Percentiles rank a stretch among this genome's conserved stretches.
Evolutionary conservation across 2,888 invertebrate genomes (phyloP).

Genomic region (Philaethria dido): DNA sequence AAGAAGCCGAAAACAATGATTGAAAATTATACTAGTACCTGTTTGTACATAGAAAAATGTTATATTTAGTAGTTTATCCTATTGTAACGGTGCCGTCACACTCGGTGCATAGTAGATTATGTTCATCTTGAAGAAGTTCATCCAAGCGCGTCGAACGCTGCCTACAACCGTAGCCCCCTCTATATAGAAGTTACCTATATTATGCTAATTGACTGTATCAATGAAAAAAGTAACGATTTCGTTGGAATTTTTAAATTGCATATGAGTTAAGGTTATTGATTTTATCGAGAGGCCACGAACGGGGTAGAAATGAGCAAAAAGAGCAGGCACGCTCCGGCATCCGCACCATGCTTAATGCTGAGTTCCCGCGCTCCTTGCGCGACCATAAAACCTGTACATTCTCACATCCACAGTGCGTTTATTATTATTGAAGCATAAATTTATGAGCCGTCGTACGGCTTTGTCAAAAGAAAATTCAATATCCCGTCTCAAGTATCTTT

Average conservation of each 20-base stretch:
- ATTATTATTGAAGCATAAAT: slow-evolving; percentile 79
- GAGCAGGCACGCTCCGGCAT: slow-evolving; percentile 59
- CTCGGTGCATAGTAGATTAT: slow-evolving; percentile 54
- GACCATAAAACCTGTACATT: slow-evolving; percentile 72
- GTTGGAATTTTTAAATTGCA: neutral
- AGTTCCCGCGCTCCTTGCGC: slow-evolving; percentile 57
- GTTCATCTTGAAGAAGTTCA: slow-evolving; percentile 53
- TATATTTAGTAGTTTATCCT: slow-evolving; percentile 36
- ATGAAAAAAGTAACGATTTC: slow-evolving; percentile 29
- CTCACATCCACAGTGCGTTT: slow-evolving; percentile 75
- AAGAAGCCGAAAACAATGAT: neutral
- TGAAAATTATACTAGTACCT: neutral
- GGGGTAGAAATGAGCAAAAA: slow-evolving; percentile 59
- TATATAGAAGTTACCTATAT: slow-evolving; percentile 42
- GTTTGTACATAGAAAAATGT: slow-evolving; percentile 16
- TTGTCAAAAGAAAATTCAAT: slow-evolving; percentile 58
- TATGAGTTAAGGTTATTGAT: slow-evolving; percentile 29
- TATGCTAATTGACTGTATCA: slow-evolving; percentile 43
- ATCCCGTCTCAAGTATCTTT: slow-evolving; percentile 30
- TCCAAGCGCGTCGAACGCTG: slow-evolving; percentile 55
- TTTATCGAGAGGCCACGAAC: slow-evolving; percentile 36
- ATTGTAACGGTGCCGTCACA: slow-evolving; percentile 54
- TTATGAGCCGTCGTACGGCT: slow-evolving; percentile 70
- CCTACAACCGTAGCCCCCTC: slow-evolving; percentile 42
- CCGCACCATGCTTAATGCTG: slow-evolving; percentile 57